Evolutionary conservation across 2,113 vertebrate genomes (phyloP), one percentile per base, ranked within the genome.

Genomic region (Xenopus laevis): DNA sequence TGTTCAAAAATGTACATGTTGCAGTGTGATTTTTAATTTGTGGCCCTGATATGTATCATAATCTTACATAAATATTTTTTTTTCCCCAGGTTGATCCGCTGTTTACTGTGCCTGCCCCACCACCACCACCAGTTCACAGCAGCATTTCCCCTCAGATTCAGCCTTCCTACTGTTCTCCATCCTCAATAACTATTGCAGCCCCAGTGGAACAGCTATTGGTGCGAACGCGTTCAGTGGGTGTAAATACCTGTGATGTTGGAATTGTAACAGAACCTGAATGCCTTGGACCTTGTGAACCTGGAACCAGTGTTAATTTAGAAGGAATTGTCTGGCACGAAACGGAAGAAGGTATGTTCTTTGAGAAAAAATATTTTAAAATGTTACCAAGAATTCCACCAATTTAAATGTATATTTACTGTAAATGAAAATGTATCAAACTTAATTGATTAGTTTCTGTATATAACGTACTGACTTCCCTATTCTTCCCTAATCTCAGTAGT

Each of bases 281-380:
- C 83, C 86, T 95, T 80, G 95, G 95, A 76, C 95, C 95, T 73
- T 98, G 95, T 86, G 94, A 96, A 83, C 96, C 96, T 11, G 96
- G 96, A 68, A 98, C 95, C 84, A 98, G 95, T 78, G 95, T 98
- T 81, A 98, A 97, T 89, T 88, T 98, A 89, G 95, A 98, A 91
- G 96, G 96, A 76, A 98, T 98, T 82, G 95, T 98, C 75, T 98
- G 96, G 96, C 96, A 98, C 78, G 96, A 98, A 91, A 98, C 95
- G 0, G 94, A 98, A 81, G 96, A 97, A 95, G 96, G 96, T 98
- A 88, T 33, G 74, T 45, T 11, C 58, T 60, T n/a, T 58, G 6
- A 40, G 2, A 40, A 40, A 9, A 40, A 40, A 4, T 40, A 9
- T 11, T 53, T 53, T 53, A 17, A 4, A 15, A 15, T 53, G 10